Evolutionary conservation across 2,113 vertebrate species (phyloP).

Genomic region (Tragelaphus scriptus): DNA sequence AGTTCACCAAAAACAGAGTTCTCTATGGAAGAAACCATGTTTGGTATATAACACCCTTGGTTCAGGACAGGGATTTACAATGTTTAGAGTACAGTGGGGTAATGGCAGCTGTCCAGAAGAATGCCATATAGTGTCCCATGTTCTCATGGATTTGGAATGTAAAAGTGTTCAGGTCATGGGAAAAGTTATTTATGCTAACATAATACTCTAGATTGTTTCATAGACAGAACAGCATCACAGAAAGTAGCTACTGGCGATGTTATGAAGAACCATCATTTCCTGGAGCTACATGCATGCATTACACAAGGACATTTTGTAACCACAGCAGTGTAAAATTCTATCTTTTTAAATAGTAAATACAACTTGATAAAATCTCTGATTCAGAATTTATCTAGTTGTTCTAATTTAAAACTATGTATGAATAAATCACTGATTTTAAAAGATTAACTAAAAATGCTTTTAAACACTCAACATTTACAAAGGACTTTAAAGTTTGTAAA

Average conservation of each 20-base stretch:
- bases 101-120: not conserved
- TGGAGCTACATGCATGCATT: not conserved
- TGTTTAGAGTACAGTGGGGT: not conserved
- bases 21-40: not conserved
- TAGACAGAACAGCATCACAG: not conserved
- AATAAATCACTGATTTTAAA: not conserved
- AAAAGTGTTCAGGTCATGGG: not conserved
- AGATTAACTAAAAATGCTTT: not conserved
- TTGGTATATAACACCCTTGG: not conserved
- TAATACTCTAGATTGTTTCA: not conserved
- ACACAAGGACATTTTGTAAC: not conserved
- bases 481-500: not conserved
- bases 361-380: not conserved
- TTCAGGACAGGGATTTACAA: not conserved
- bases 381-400: not conserved
- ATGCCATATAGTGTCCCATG: too few relatives aligned
- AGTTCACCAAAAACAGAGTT: not conserved
- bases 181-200: not conserved
- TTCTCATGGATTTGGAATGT: not conserved
- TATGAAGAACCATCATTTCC: not conserved
- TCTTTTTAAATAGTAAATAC: not conserved
- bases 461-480: not conserved
- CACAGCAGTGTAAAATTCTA: not conserved
- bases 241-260: not conserved
- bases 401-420: not conserved